Percentiles rank a stretch among this genome's conserved stretches.
Evolutionary conservation across 2,797 vertebrate genomes (phyloP).

Genomic region (Lithobates sylvaticus): DNA sequence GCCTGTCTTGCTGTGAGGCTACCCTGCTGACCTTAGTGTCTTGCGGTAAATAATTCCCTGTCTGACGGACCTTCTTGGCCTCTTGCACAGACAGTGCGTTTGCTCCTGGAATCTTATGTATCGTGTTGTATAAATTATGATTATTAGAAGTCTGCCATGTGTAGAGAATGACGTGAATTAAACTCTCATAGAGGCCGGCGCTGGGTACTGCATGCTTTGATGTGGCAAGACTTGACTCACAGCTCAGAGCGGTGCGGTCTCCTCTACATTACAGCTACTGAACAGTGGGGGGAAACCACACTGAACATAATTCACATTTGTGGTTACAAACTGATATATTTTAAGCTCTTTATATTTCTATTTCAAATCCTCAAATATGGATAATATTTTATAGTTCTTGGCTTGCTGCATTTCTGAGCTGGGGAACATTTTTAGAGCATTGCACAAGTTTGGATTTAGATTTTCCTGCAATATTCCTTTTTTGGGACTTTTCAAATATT

Average conservation of each 20-base stretch:
- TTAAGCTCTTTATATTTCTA: background rate
- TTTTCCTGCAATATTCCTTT: background rate
- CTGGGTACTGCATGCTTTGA: background rate
- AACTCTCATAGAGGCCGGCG: background rate
- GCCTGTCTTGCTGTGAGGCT: background rate
- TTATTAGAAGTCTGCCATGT: background rate
- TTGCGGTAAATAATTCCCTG: background rate
- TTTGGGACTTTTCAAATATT: background rate
- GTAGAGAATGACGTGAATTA: constrained; percentile 12
- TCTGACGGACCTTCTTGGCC: background rate
- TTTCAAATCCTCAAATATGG: constrained; percentile 7
- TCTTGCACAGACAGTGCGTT: background rate
- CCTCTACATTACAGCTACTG: constrained; percentile 18
- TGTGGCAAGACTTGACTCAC: background rate
- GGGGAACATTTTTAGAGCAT: background rate
- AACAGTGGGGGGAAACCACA: background rate
- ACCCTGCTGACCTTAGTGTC: background rate
- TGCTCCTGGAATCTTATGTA: background rate
- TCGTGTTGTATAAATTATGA: background rate
- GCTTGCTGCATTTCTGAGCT: background rate
- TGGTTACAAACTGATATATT: constrained; percentile 8
- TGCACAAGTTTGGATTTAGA: background rate
- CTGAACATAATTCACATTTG: constrained; percentile 5
- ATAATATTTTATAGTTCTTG: background rate
- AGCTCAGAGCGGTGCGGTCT: background rate